phyloP scores from a whole-genome alignment of 2,797 vertebrate species.

The Petrocephalus schoutedeni region DNA sequence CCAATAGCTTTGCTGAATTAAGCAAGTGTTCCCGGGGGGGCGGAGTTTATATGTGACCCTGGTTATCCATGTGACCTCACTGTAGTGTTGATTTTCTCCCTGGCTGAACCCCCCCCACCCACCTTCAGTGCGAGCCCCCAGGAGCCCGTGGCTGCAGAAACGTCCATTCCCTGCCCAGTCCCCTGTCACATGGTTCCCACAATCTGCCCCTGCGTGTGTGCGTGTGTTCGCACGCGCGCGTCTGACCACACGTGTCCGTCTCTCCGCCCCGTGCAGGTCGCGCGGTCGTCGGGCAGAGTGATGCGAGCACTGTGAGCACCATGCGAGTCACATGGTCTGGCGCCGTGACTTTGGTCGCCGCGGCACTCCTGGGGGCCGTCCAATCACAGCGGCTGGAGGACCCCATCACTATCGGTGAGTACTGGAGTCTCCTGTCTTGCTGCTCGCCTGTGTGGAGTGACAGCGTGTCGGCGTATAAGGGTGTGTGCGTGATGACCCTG shows the following conservation, averaged over 20 bases:
- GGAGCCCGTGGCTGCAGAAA: background rate
- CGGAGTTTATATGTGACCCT: background rate
- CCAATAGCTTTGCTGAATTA: background rate
- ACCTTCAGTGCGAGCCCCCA: background rate
- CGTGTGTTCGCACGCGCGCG: background rate
- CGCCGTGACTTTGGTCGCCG: constrained; percentile 68
- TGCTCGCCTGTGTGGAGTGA: background rate
- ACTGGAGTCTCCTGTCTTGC: background rate
- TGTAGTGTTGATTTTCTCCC: background rate
- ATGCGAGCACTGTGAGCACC: constrained; percentile 77
- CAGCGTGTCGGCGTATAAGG: background rate
- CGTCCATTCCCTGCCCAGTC: background rate
- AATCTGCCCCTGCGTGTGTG: background rate
- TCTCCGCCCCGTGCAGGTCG: background rate
- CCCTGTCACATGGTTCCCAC: background rate
- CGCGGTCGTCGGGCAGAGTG: constrained; percentile 46
- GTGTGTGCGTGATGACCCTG: background rate
- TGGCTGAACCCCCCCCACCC: background rate
- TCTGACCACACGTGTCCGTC: background rate
- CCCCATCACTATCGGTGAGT: constrained; percentile 82
- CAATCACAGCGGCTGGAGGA: constrained; percentile 59
- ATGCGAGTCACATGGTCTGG: constrained; percentile 77
- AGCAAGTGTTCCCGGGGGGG: background rate
- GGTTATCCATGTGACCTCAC: background rate
- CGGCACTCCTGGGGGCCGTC: constrained; percentile 66